Percentiles rank a stretch among this genome's conserved stretches.
Conservation (phyloP, 2,113 vertebrate genomes). For the Nannospalax galili region DNA sequence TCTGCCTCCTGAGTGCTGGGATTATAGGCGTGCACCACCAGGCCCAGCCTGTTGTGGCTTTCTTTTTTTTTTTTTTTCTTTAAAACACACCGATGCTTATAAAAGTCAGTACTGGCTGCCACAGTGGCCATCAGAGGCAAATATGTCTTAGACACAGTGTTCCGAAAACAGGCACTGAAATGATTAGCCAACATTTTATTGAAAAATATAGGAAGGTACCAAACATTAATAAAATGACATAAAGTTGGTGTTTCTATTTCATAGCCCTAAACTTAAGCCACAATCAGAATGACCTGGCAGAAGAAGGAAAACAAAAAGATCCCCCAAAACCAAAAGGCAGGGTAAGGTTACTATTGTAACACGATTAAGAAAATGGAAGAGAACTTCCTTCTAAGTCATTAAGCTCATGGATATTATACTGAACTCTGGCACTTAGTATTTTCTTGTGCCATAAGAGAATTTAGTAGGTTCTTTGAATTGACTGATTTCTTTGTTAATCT, state of each 20-base stretch:
- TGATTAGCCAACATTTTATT: not conserved
- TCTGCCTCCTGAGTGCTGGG: too few species aligned
- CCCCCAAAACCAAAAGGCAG: not conserved
- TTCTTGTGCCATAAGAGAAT: conserved; percentile 55
- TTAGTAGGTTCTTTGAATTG: conserved; percentile 64
- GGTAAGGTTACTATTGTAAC: conserved; percentile 42
- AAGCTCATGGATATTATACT: conserved; percentile 47
- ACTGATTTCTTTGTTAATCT: conserved; percentile 73
- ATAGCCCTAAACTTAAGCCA: conserved; percentile 34
- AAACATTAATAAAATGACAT: not conserved
- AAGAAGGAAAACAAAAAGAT: not conserved
- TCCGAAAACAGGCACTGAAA: conserved; percentile 17
- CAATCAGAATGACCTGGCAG: conserved; percentile 25
- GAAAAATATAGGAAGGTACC: conserved; percentile 10
- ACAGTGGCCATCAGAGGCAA: not conserved
- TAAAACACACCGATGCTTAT: not conserved
- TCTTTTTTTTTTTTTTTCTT: too few species aligned
- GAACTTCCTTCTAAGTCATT: conserved; percentile 60
- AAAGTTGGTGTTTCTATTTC: not conserved
- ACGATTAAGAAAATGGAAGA: conserved; percentile 48
- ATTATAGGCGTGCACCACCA: too few species aligned
- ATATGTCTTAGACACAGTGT: not conserved
- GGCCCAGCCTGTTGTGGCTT: too few species aligned
- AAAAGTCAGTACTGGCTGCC: not conserved
- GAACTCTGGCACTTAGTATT: conserved; percentile 53